Evolutionary conservation across 2,113 vertebrate genomes (phyloP).

Genomic region (Psammodynastes pulverulentus): DNA sequence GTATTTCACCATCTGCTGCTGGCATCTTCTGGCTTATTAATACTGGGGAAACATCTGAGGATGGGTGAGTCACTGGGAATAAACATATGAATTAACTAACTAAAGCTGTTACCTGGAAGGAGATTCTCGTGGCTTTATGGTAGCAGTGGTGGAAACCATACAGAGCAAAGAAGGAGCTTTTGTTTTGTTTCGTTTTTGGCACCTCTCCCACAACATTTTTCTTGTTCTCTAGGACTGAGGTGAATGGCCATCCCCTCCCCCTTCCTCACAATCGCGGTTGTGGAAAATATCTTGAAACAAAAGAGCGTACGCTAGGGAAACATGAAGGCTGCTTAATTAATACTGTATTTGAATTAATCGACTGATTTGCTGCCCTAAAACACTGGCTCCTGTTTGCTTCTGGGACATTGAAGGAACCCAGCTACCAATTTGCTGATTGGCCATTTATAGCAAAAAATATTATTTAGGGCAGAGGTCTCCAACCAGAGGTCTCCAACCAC

Average conservation of each 20-base stretch:
- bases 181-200: background rate
- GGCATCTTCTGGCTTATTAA: conserved; percentile 62
- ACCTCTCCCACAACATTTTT: background rate
- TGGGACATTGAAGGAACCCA: background rate
- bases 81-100: background rate
- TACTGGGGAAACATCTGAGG: conserved; percentile 36
- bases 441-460: background rate
- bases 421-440: background rate
- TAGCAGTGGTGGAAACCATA: background rate
- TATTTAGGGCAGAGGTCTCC: background rate
- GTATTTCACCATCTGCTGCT: conserved; percentile 61
- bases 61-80: background rate
- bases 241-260: background rate
- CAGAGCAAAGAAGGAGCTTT: background rate
- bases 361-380: background rate
- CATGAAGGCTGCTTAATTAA: background rate
- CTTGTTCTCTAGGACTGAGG: background rate
- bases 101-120: background rate
- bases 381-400: background rate
- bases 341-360: background rate
- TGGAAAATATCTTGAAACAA: background rate
- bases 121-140: conserved; percentile 2
- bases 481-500: too few relatives aligned
- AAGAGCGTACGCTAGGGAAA: background rate
- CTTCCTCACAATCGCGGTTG: background rate